phyloP scores from a whole-genome alignment of 2,888 invertebrate species.

The Dasysyrphus tricinctus region DNA sequence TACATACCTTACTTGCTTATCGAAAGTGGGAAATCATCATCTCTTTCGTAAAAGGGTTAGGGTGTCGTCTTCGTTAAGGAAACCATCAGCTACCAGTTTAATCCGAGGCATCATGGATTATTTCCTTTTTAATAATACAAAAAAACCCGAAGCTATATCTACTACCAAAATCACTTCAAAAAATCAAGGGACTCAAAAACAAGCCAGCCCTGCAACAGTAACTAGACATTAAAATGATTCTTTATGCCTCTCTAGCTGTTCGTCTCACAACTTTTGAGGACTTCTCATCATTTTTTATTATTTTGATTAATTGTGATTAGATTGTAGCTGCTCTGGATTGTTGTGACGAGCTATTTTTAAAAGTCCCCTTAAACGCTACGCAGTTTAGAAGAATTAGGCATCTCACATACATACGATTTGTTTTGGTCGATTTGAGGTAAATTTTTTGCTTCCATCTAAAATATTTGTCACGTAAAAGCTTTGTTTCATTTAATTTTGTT shows the following conservation, averaged over 20 bases:
- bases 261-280: slow-evolving; percentile 63
- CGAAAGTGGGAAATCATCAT: slow-evolving; percentile 27
- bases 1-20: slow-evolving; percentile 1
- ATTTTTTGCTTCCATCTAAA: slow-evolving; percentile 53
- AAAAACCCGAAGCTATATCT: slow-evolving; percentile 29
- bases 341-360: slow-evolving; percentile 52
- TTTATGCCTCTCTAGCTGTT: slow-evolving; percentile 25
- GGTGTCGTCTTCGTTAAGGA: slow-evolving; percentile 38
- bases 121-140: slow-evolving; percentile 24
- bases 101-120: slow-evolving; percentile 51
- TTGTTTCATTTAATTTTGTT: slow-evolving; percentile 25
- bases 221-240: slow-evolving; percentile 26
- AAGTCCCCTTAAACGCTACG: not conserved
- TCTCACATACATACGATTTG: not conserved
- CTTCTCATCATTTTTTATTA: slow-evolving; percentile 69
- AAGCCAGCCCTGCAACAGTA: slow-evolving; percentile 52
- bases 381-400: not conserved
- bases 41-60: slow-evolving; percentile 53
- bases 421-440: slow-evolving; percentile 55
- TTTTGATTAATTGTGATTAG: slow-evolving; percentile 74
- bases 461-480: slow-evolving; percentile 50
- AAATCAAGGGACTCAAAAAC: slow-evolving; percentile 34
- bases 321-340: slow-evolving; percentile 45
- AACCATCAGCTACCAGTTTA: slow-evolving; percentile 1
- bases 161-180: slow-evolving; percentile 15